phyloP scores from a whole-genome alignment of 2,113 vertebrate species.

The Sylvicapra grimmia region DNA sequence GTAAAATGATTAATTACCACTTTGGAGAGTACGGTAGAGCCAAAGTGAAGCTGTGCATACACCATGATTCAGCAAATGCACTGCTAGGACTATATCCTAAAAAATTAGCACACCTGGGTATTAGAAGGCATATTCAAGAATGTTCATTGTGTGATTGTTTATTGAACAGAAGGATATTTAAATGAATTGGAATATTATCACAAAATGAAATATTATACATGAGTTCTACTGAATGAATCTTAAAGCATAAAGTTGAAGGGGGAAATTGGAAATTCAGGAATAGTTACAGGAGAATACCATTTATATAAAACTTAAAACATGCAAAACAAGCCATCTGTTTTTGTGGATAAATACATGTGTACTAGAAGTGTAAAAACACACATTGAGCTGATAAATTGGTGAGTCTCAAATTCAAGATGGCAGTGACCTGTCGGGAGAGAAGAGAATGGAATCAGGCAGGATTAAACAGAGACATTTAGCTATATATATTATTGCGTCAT shows the following conservation, averaged over 20 bases:
- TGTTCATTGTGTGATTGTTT: neutral
- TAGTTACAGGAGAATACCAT: neutral
- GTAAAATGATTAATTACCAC: neutral
- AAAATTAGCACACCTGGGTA: neutral
- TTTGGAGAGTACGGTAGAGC: neutral
- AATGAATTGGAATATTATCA: neutral
- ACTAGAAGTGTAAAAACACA: neutral
- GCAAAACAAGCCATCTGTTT: neutral
- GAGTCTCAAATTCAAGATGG: neutral
- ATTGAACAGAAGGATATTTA: neutral
- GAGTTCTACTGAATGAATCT: neutral
- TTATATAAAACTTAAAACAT: neutral
- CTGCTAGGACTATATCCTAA: neutral
- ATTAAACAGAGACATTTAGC: neutral
- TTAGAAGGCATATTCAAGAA: neutral
- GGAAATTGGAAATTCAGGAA: neutral
- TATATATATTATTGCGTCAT: neutral
- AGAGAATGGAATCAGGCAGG: neutral
- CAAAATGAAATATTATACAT: neutral
- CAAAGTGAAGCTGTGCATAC: neutral
- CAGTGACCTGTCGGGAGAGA: neutral
- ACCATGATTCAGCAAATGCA: neutral
- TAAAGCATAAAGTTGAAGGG: neutral
- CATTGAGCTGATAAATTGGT: neutral
- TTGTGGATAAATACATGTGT: neutral